Base-by-base conservation (phyloP, 2,888 invertebrate genomes). In the Hypercompe scribonia region DNA sequence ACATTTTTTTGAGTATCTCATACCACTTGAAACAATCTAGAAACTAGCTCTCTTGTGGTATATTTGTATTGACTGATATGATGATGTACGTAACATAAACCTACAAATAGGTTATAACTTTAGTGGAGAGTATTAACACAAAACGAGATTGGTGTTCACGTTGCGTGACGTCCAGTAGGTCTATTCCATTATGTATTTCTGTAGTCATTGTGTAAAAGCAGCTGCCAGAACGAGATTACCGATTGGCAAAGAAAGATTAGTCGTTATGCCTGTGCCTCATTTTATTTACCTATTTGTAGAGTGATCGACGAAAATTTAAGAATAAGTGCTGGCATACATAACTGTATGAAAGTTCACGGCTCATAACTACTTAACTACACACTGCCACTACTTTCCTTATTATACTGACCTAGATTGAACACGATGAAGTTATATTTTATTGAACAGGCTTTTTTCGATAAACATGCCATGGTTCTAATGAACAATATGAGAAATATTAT, bases 371-470 rank as follows among this genome's bases (percentile, higher is more conserved):
- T 64, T 50, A 66, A 79, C 67, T 68, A 46, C 64, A 74, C 15
- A 31, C 61, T 54, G 76, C 66, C 18, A 66, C 71, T 65, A 63
- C 63, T 74, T 73, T 71, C 72, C 65, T 58, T 77, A 75, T 31
- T 70, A 65, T 66, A 68, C 68, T 79, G 79, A 77, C 74, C 77
- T 63, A 77, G 69, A 76, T 76, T 58, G 65, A 65, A 61, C n/a
- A 72, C 50, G 61, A 24, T 73, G 31, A 77, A 68, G 11, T 24
- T 68, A 64, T 50, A 68, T 67, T 63, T 72, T 64, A 64, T 68
- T 64, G 63, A 36, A 50, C 34, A 28, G 24, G 21, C 18, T 63
- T 34, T n/a, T 66, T 66, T 36, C 46, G 8, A 28, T 67, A 31
- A 61, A 46, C 36, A 21, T 36, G 54, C n/a, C 58, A 67, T 15